Evolutionary conservation across 2,888 invertebrate genomes (phyloP), one percentile per base, ranked within the genome.

Genomic region (Leuctra nigra): DNA sequence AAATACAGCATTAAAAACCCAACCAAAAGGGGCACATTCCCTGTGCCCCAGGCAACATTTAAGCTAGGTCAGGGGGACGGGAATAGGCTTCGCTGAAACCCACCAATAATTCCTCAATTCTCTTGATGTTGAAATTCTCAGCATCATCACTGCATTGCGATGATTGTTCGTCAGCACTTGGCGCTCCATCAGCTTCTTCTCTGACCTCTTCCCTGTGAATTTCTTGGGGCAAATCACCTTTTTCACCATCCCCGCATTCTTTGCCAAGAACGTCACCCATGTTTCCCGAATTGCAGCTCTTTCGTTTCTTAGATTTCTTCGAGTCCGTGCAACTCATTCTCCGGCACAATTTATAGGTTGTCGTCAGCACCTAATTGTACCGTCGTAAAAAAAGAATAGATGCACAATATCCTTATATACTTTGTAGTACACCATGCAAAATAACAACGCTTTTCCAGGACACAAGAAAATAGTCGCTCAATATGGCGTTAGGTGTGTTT

Each of bases 261-360:
- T 70, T 69, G 47, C 67, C 67, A 55, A 72, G 68, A 63, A 70
- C 70, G 66, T 72, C 70, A 65, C 68, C 69, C 71, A 72, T 72
- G 64, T 63, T 64, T 57, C 63, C 65, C 65, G 64, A 63, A 60
- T 63, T 62, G 60, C 48, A 56, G 56, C 58, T 61, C 64, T 61
- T 65, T 66, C 66, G 61, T 62, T 68, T 60, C 58, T 61, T 61
- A 33, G 61, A 59, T 61, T 60, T 63, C 58, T 61, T 60, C 18
- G 59, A 53, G 59, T 63, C 63, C 61, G 59, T 60, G 58, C 63
- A 60, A 60, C 61, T 63, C 63, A 63, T 63, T 63, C 59, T 63
- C 54, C 52, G 56, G 56, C 54, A 39, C 50, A 55, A 59, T 48
- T 50, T 47, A 22, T 18, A 14, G 35, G 33, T 33, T 41, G 46